These are phyloP conservation scores for Pantala flavescens DNA, from an alignment of 1,140 invertebrate genomes.

Conservation along the genomic window DNA sequence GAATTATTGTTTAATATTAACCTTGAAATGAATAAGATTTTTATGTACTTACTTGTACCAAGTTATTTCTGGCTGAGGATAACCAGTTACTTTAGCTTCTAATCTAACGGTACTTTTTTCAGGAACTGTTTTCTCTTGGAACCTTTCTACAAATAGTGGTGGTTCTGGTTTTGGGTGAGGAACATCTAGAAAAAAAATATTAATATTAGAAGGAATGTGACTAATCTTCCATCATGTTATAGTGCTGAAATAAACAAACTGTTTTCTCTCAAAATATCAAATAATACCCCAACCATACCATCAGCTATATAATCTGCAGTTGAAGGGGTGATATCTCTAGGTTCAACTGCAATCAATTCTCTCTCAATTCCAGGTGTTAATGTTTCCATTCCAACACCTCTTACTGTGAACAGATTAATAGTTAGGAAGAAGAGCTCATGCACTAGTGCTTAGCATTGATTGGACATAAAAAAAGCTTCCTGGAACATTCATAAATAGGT, in stretches of 20 bases:
- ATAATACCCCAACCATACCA: neutral
- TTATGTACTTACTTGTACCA: slow-evolving; percentile 59
- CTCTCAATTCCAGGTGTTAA: neutral
- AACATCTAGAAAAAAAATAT: slow-evolving; percentile 53
- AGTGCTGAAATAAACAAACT: slow-evolving; percentile 64
- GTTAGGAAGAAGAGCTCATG: neutral
- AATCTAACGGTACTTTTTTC: slow-evolving; percentile 68
- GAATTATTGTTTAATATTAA: too few relatives aligned
- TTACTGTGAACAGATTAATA: slow-evolving; percentile 8
- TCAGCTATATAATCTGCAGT: neutral
- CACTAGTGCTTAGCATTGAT: neutral
- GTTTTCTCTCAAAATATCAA: too few relatives aligned
- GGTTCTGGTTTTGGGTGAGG: slow-evolving; percentile 52
- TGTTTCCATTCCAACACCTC: neutral
- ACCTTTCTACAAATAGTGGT: slow-evolving; percentile 75
- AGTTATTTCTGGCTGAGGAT: slow-evolving; percentile 73
- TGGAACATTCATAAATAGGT: neutral
- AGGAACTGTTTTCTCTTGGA: slow-evolving; percentile 71
- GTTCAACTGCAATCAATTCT: neutral
- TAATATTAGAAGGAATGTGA: slow-evolving; percentile 63
- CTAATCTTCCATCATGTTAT: slow-evolving; percentile 62
- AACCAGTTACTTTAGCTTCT: slow-evolving; percentile 76
- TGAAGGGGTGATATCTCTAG: neutral
- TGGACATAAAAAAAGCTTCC: neutral
- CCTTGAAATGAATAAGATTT: neutral